These are phyloP conservation scores for Poeciliopsis infans DNA, from an alignment of 2,797 vertebrate genomes.

Conservation along the genomic window DNA sequence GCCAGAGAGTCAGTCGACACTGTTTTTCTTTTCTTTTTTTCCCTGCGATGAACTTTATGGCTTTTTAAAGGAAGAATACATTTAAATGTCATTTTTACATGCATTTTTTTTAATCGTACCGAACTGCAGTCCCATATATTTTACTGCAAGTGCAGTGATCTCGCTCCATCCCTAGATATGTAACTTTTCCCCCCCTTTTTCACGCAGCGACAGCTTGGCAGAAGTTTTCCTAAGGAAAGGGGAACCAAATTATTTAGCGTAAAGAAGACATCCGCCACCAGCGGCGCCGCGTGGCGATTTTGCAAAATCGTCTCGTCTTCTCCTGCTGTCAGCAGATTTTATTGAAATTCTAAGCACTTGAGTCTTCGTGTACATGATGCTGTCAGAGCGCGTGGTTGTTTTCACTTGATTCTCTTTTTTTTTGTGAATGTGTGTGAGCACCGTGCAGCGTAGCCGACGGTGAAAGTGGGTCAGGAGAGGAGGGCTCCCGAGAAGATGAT, in stretches of 20 bases:
- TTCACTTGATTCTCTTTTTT: too few species aligned
- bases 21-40: background rate
- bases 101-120: background rate
- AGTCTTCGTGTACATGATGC: slow-evolving; percentile 11
- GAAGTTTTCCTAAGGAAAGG: background rate
- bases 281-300: background rate
- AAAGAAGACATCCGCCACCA: background rate
- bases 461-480: slow-evolving; percentile 87
- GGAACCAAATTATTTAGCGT: background rate
- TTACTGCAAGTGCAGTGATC: background rate
- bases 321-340: background rate
- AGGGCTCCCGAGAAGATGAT: slow-evolving; percentile 81
- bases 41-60: background rate
- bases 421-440: background rate
- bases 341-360: background rate
- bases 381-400: slow-evolving; percentile 19
- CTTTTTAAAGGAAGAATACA: background rate
- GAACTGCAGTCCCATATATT: background rate
- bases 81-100: background rate
- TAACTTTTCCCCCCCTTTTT: background rate
- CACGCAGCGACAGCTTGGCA: background rate
- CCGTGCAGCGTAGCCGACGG: slow-evolving; percentile 44
- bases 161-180: background rate
- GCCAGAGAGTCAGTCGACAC: background rate
- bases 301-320: background rate